Evolutionary conservation across 1,140 invertebrate genomes (phyloP), one percentile per base, ranked within the genome.

Genomic region (Mylabris phalerata): DNA sequence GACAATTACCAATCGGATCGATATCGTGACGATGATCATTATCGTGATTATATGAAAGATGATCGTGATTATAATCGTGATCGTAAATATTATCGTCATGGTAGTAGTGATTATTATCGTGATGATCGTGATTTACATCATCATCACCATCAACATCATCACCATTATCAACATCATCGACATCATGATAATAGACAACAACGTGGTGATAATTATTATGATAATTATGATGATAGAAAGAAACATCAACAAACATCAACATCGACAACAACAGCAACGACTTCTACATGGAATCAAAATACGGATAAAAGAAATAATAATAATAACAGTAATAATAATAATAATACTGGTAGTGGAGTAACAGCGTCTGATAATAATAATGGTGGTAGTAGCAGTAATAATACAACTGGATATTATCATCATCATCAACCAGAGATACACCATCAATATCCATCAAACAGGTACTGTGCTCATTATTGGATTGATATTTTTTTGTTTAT

Each of bases 41-140:
- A 63, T 27, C 39, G 63, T 19, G 66, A 67, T 7, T 59, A 55
- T 19, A 55, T 64, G 2, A 42, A 59, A 9, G 63, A 61, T 25
- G 56, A 58, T 27, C 24, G 62, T 27, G 62, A 58, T 43, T 55
- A 50, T 25, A 47, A 48, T 3, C 19, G 55, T 51, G 62, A 57
- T 6, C 44, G 58, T 26, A 55, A 50, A 9, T 27, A 39, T 38
- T 26, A 42, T n/a, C 41, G 46, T n/a, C 41, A 39, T 48, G 47
- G 27, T 13, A 13, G 25, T 48, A 27, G 26, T 13, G 55, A 43
- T 32, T 32, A 32, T 32, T 6, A 19, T 7, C 44, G 38, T 41
- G 32, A 24, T 25, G 38, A 38, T 39, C 9, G 43, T 44, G 43
- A 44, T 44, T 44, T 32, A 32, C 32, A 32, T 32, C 32, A 32